phyloP scores from a whole-genome alignment of 92 coral and sea anemone genomes.

The Metridium senile region DNA sequence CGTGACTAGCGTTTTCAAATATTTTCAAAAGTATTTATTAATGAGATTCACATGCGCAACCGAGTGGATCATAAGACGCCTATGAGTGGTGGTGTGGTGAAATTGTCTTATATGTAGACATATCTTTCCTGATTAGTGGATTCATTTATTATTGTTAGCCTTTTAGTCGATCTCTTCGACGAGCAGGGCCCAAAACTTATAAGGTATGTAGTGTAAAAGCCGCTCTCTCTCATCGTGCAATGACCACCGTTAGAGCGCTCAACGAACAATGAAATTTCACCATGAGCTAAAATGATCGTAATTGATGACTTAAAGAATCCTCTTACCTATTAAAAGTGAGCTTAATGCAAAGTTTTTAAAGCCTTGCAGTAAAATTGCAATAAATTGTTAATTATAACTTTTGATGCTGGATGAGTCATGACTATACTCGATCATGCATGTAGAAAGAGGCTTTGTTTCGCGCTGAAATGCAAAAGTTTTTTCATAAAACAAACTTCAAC shows the following conservation, averaged over 20 bases:
- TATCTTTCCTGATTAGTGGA: not conserved
- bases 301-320: not conserved
- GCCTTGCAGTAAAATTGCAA: not conserved
- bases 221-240: not conserved
- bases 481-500: not conserved
- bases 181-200: not conserved
- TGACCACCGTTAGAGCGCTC: not conserved
- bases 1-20: slow-evolving; percentile 2
- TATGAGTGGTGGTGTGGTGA: not conserved
- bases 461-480: not conserved
- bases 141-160: not conserved
- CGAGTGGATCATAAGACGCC: slow-evolving; percentile 30
- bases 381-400: not conserved
- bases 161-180: slow-evolving; percentile 3
- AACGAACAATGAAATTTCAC: not conserved
- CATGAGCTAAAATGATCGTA: not conserved
- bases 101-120: slow-evolving; percentile 7
- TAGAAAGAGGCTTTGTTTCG: not conserved
- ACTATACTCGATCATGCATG: not conserved
- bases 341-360: not conserved
- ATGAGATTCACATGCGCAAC: slow-evolving; percentile 21
- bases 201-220: not conserved
- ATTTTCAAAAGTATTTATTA: not conserved
- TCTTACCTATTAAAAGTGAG: too few species aligned
- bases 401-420: not conserved